Base-by-base conservation (phyloP, 1,140 invertebrate genomes). In the Varroa destructor region DNA sequence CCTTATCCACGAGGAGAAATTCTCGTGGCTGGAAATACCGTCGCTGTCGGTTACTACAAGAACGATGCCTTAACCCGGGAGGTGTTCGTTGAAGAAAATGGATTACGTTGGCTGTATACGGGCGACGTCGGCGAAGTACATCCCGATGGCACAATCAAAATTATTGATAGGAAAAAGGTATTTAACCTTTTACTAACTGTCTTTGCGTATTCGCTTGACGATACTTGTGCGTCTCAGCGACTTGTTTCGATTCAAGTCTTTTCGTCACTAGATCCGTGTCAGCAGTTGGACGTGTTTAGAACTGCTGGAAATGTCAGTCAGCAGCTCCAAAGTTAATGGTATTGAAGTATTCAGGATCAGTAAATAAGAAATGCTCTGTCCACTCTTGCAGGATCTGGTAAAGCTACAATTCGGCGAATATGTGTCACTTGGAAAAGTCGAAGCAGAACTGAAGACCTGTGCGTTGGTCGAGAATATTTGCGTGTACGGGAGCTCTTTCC, bases 91-190 rank as follows among this genome's bases (percentile, higher is more conserved):
- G 85, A 87, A 71, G 85, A 86, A 75, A 84, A 89, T 75, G 90
- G 89, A 0, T 85, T 84, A 74, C 82, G 88, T 72, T 96, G 93
- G 89, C 98, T 99, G 80, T 87, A 87, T 76, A 93, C 92, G 64
- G 96, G 96, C 1, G 96, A 99, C 81, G 92, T 99, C 81, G 94
- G 89, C 6, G 91, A 96, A 83, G 81, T 97, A 74, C 88, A 93
- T 61, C 81, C 84, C 43, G 93, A 98, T 82, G 96, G 96, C 56
- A 88, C 87, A 76, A 86, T 99, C 56, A 91, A 90, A 83, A 97
- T 99, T 77, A 97, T 99, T 77, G 95, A 93, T 94, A 79, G 82
- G 73, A 74, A 71, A 40, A 75, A 75, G 46, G 46, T 51, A 51
- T 0, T 25, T 25, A 51, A 8, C 46, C 8, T 3, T 8, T 51